A percentile compares a stretch with the other conserved stretches of the same genome.
phyloP scores from a whole-genome alignment of 35 echinoderm and acorn worm genomes.

The Lytechinus pictus region DNA sequence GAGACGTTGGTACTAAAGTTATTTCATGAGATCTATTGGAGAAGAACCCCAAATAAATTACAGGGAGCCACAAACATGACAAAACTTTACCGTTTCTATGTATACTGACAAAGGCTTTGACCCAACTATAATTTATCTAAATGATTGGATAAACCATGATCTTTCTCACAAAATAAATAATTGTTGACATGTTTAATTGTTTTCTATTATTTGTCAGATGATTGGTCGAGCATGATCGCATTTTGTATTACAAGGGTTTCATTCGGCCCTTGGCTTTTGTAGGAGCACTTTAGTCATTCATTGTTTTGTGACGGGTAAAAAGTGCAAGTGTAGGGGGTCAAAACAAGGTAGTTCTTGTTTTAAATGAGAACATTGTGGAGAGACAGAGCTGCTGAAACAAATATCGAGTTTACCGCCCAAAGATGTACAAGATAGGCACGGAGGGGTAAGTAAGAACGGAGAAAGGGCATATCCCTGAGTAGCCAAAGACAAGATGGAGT shows the following conservation, averaged over 20 bases:
- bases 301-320: not conserved
- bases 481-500: slow-evolving; percentile 31
- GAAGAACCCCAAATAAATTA: no score
- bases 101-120: no score
- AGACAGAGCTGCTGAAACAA: not conserved
- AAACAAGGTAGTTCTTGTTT: not conserved
- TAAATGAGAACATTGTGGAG: not conserved
- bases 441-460: slow-evolving; percentile 1
- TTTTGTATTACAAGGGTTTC: not conserved
- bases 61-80: no score
- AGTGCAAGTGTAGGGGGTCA: not conserved
- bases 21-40: no score
- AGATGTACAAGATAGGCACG: not conserved
- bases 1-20: no score
- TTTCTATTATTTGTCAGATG: no score
- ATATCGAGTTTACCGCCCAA: not conserved
- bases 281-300: not conserved
- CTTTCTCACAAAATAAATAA: no score
- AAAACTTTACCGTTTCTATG: no score
- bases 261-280: not conserved
- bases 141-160: no score
- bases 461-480: not conserved
- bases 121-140: no score
- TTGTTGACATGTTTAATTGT: no score
- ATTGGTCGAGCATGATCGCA: no score